Percentiles rank a stretch among this genome's conserved stretches.
phyloP scores from a whole-genome alignment of 2,888 invertebrate species.

The Aquatica leii region DNA sequence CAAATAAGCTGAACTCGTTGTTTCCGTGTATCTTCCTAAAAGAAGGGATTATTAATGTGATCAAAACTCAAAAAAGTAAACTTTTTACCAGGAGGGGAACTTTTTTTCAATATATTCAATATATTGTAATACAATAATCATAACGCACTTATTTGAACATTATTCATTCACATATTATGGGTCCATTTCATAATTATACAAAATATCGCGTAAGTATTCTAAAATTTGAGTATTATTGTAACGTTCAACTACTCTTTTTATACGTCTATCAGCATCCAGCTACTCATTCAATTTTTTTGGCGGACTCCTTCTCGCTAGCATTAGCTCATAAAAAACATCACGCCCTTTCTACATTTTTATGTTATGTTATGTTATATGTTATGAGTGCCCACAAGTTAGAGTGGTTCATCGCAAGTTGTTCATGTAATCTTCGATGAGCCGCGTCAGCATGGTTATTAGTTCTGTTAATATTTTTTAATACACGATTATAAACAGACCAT shows the following conservation, averaged over 20 bases:
- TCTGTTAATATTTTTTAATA: not conserved
- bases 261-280: not conserved
- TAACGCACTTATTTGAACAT: no score
- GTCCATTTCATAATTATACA: not conserved
- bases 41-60: no score
- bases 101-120: no score
- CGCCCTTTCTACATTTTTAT: no score
- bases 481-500: not conserved
- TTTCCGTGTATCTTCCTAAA: no score
- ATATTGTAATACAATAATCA: no score
- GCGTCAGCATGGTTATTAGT: constrained; percentile 7
- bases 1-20: no score
- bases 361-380: not conserved
- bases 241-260: no score
- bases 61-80: no score
- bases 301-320: not conserved
- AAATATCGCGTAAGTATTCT: not conserved
- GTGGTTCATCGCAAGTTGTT: not conserved
- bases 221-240: not conserved
- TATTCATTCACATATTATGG: not conserved
- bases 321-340: not conserved
- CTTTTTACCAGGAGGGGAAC: no score
- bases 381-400: not conserved
- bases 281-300: not conserved
- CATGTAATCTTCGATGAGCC: not conserved